These are phyloP conservation scores for Delichon dasypus DNA, from an alignment of 2,797 vertebrate species.

Conservation along the genomic window DNA sequence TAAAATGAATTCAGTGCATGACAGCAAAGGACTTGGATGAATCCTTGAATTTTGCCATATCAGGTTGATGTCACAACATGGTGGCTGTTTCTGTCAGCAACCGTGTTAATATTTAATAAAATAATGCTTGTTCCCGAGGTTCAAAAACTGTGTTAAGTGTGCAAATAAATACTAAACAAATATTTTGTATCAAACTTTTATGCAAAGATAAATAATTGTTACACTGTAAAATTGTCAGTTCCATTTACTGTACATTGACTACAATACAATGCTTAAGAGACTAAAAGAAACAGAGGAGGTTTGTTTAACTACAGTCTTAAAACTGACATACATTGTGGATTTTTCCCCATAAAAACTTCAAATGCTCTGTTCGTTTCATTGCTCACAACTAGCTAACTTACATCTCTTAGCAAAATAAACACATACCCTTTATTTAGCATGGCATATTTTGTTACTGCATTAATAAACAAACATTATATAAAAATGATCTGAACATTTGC, in stretches of 20 bases:
- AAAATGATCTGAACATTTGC: constrained; percentile 77
- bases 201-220: constrained; percentile 79
- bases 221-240: constrained; percentile 73
- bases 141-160: background rate
- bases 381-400: constrained; percentile 58
- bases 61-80: background rate
- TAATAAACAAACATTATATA: constrained; percentile 74
- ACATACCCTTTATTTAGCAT: constrained; percentile 73
- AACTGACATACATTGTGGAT: constrained; percentile 53
- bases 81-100: background rate
- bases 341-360: constrained; percentile 64
- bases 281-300: constrained; percentile 53
- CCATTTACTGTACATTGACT: constrained; percentile 68
- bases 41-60: background rate
- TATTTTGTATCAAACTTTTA: constrained; percentile 78
- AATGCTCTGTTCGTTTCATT: constrained; percentile 49
- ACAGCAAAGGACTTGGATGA: background rate
- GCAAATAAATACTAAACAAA: constrained; percentile 71
- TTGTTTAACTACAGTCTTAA: constrained; percentile 58
- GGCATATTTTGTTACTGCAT: constrained; percentile 71
- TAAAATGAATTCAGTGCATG: background rate
- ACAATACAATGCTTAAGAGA: constrained; percentile 66
- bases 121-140: background rate
- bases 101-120: background rate
- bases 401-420: constrained; percentile 76